Conservation (phyloP, 2,797 vertebrate species). For the Dicrostonyx torquatus region DNA sequence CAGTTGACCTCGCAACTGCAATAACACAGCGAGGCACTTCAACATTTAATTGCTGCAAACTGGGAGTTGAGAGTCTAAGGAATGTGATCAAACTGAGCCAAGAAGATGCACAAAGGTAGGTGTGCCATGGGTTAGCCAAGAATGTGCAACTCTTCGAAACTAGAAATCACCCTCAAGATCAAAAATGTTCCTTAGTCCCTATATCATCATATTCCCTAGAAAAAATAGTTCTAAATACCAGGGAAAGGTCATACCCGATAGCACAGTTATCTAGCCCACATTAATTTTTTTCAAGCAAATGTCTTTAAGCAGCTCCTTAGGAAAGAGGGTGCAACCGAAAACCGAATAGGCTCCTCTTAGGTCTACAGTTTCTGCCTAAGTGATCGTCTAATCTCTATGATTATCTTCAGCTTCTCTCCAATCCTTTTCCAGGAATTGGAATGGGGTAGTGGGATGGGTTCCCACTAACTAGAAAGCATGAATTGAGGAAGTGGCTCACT, state of each 20-base stretch:
- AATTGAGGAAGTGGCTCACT: slow-evolving; percentile 60
- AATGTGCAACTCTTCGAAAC: slow-evolving; percentile 50
- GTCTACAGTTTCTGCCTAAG: slow-evolving; percentile 8
- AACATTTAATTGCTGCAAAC: slow-evolving; percentile 66
- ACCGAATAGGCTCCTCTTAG: slow-evolving; percentile 32
- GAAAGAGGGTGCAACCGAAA: slow-evolving; percentile 45
- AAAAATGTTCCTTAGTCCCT: slow-evolving; percentile 59
- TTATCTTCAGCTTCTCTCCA: slow-evolving; percentile 29
- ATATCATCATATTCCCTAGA: slow-evolving; percentile 55
- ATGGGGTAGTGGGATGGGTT: neutral
- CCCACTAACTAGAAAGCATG: slow-evolving; percentile 51
- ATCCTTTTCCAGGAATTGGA: slow-evolving; percentile 47
- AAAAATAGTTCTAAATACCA: slow-evolving; percentile 62
- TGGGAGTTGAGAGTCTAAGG: slow-evolving; percentile 58
- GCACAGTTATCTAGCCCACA: slow-evolving; percentile 40
- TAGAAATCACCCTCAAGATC: slow-evolving; percentile 57
- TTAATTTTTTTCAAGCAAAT: slow-evolving; percentile 62
- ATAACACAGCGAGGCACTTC: slow-evolving; percentile 70
- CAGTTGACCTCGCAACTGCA: slow-evolving; percentile 72
- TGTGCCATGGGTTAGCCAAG: slow-evolving; percentile 63
- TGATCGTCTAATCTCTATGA: neutral
- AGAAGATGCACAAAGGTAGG: slow-evolving; percentile 72
- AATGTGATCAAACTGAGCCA: slow-evolving; percentile 69
- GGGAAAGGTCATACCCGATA: slow-evolving; percentile 46
- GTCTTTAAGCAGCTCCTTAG: slow-evolving; percentile 50